Evolutionary conservation across 2,113 vertebrate species (phyloP), one percentile per base, ranked within the genome.

Genomic region (Bufo bufo): DNA sequence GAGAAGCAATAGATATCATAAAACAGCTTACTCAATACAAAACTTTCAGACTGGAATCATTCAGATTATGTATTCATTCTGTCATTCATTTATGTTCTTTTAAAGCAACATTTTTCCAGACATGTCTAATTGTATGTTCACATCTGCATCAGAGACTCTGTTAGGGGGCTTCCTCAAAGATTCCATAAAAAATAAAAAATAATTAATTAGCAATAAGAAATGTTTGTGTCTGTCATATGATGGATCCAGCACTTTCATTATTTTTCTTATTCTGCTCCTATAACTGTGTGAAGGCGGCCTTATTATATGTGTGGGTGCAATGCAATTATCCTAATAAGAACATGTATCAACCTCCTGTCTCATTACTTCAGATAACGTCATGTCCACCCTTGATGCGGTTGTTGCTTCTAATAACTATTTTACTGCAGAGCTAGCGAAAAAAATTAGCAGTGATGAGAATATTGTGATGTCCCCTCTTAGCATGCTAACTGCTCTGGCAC

Each of bases 371-470:
- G n/a, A 63, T 61, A 49, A 49, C 13, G 63, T 20, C 17, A 82
- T 82, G 80, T 82, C 80, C 50, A 84, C 20, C 14, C 16, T 71
- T 33, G 82, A 84, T 7, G 82, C 20, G 2, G n/a, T 84, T 52
- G 49, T 50, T 84, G 23, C 8, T 2, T 49, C 82, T 56, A 84
- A 71, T 23, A 84, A 84, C n/a, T n/a, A 71, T 50, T 71, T 84
- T 50, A 84, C 82, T 33, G 82, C 72, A 20, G 82, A 50, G 5
- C 63, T 84, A 47, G 82, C 82, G 10, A 71, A 17, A 10, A 20
- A 54, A 23, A 43, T 84, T 12, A 54, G 4, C n/a, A 23, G 47
- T 69, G 49, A 84, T 33, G 63, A 71, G 49, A 84, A 84, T 71
- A 4, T 71, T n/a, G 82, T 54, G 12, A 4, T 84, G 65, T 84